phyloP scores from a whole-genome alignment of 1,140 invertebrate species.

The Galendromus occidentalis region DNA sequence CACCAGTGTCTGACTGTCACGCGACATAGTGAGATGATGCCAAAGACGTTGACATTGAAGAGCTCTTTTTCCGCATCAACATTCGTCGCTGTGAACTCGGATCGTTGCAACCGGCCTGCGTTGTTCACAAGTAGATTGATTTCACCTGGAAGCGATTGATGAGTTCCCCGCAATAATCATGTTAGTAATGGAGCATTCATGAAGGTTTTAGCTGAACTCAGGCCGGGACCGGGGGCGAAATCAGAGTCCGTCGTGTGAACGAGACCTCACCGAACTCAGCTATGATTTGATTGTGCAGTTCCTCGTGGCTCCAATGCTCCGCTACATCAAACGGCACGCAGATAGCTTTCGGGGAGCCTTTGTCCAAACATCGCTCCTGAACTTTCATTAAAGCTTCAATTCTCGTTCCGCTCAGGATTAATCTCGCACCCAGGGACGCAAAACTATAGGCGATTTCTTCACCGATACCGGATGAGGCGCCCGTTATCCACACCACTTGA shows the following conservation, averaged over 20 bases:
- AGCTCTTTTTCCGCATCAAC: conserved; percentile 49
- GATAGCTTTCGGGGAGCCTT: conserved; percentile 41
- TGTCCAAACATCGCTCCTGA: conserved; percentile 40
- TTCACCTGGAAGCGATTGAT: neutral
- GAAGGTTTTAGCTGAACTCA: neutral
- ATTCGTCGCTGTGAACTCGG: conserved; percentile 49
- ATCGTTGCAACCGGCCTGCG: conserved; percentile 56
- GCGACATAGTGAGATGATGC: conserved; percentile 44
- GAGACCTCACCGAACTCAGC: conserved; percentile 39
- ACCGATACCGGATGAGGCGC: conserved; percentile 74
- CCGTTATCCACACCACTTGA: conserved; percentile 68
- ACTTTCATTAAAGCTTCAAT: conserved; percentile 45
- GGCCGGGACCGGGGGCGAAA: neutral
- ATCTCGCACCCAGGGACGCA: conserved; percentile 43
- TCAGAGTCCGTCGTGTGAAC: neutral
- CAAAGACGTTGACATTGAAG: conserved; percentile 62
- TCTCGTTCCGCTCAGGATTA: conserved; percentile 50
- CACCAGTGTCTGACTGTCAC: conserved; percentile 44
- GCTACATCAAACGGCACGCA: conserved; percentile 50
- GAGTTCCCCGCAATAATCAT: too few species aligned
- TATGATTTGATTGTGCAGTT: conserved; percentile 40
- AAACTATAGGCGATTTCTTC: conserved; percentile 48
- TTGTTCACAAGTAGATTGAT: conserved; percentile 58
- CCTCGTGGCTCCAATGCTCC: conserved; percentile 38
- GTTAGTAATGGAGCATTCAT: too few species aligned